Base-by-base conservation (phyloP, 2,797 vertebrate genomes). In the Rhabdophis nuchalis region DNA sequence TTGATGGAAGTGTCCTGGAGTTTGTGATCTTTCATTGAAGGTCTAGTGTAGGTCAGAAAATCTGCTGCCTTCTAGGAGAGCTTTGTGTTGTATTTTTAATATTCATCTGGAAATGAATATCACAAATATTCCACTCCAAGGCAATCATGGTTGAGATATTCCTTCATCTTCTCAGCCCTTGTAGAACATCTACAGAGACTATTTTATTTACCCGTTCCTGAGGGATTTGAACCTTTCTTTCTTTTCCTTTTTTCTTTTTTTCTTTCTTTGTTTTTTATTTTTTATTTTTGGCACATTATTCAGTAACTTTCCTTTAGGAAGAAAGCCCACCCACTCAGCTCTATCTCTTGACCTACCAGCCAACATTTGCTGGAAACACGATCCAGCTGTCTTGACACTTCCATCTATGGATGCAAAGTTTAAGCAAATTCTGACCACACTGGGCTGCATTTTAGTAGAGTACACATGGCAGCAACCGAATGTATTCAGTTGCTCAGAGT, bases 381-480 rank as follows among this genome's bases (percentile, higher is more conserved):
- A 27, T 72, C 88, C 52, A 68, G 88, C 88, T 86, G 88, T 56
- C 60, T 86, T 86, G 58, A 60, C 72, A 72, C 86, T 89, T 89
- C 91, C 88, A 92, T 89, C 82, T 92, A 89, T 89, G 91, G 88
- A 56, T 86, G 36, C 57, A 89, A 89, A 89, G 36, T 89, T 41
- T 68, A 89, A 72, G 88, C 88, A n/a, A 72, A 86, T 52, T 89
- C 87, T 54, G 11, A 86, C 32, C 16, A 41, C 41, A 82, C 5
- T 88, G 25, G 25, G 25, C 52, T 57, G 82, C 32, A 68, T 50
- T 58, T 57, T 11, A 27, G 77, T 46, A 56, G 5, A 68, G 58
- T 82, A 50, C 82, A 56, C 87, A 85, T 7, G 32, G 87, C 32
- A 54, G 85, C 32, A 53, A 10, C n/a, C 3, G 27, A 64, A 25